Conservation (phyloP, 2,113 vertebrate species). For the Corapipo altera region DNA sequence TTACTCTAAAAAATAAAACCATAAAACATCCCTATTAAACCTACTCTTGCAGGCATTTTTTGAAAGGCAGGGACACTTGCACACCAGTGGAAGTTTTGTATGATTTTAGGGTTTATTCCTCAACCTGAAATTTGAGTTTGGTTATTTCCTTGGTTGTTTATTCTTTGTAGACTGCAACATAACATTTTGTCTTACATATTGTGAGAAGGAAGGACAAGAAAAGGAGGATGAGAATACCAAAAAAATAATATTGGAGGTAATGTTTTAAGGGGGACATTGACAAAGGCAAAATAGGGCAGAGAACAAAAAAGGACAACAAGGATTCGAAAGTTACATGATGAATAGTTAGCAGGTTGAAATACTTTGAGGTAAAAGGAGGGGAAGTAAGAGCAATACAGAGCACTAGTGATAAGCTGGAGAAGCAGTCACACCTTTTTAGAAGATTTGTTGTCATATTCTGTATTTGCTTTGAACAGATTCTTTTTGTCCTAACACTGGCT, state of each 20-base stretch:
- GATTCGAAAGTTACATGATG: background rate
- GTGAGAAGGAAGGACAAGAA: background rate
- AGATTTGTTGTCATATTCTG: background rate
- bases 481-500: background rate
- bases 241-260: background rate
- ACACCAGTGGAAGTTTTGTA: background rate
- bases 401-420: background rate
- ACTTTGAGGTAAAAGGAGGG: background rate
- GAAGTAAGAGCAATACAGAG: background rate
- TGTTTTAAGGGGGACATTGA: background rate
- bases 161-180: background rate
- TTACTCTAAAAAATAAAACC: background rate
- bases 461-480: background rate
- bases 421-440: background rate
- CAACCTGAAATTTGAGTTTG: background rate
- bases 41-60: background rate
- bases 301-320: background rate
- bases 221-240: background rate
- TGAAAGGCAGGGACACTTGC: background rate
- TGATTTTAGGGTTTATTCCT: background rate
- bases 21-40: background rate
- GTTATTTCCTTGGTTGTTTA: background rate
- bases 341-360: background rate
- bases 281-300: background rate
- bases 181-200: background rate